Percentiles rank a stretch among this genome's conserved stretches.
Evolutionary conservation across 2,113 vertebrate genomes (phyloP).

Genomic region (Eonycteris spelaea): DNA sequence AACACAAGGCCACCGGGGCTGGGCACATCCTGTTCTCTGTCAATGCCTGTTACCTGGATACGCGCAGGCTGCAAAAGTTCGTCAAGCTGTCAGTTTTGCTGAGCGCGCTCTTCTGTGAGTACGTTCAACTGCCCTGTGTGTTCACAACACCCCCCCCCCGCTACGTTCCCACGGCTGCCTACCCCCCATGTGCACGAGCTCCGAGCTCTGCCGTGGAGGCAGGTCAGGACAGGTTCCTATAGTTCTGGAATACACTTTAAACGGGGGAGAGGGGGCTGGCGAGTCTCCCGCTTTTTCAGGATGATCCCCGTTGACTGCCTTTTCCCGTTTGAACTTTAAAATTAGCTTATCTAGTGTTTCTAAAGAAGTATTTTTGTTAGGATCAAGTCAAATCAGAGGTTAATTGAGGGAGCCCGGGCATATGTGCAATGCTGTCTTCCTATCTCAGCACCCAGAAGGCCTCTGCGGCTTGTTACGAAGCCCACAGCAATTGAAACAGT

Average conservation of each 20-base stretch:
- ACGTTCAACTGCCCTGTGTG: too few relatives aligned
- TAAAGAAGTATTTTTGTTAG: neutral
- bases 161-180: neutral
- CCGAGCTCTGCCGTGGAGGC: too few relatives aligned
- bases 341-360: neutral
- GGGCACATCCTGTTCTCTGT: neutral
- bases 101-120: fast-evolving
- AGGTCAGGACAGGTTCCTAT: neutral
- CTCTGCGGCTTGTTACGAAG: neutral
- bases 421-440: neutral
- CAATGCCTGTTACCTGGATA: fast-evolving
- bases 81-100: too few relatives aligned
- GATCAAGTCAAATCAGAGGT: neutral
- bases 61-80: neutral
- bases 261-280: neutral
- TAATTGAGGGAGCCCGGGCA: neutral
- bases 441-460: neutral
- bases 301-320: neutral
- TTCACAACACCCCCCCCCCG: too few relatives aligned
- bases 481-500: neutral
- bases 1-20: neutral
- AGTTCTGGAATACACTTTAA: neutral
- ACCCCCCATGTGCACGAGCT: neutral
- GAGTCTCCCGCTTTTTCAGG: neutral
- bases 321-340: slow-evolving; percentile 6